Percentiles rank a stretch among this genome's conserved stretches.
These are phyloP conservation scores for Dufourea novaeangliae DNA, from an alignment of 1,140 invertebrate genomes.

Conservation along the genomic window DNA sequence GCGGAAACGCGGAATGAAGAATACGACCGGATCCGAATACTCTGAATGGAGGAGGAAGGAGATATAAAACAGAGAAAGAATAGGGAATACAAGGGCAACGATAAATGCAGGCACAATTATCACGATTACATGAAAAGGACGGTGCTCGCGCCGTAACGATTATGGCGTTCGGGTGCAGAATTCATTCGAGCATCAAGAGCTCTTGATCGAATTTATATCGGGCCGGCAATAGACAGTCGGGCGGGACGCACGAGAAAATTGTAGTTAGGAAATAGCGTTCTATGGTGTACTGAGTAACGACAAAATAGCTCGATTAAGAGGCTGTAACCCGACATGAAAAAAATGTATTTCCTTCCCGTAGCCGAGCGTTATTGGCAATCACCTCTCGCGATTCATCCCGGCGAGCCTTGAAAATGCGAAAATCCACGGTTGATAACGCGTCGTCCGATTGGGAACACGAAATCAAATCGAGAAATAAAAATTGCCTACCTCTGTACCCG, in stretches of 20 bases:
- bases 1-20: not conserved
- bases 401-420: conserved; percentile 3
- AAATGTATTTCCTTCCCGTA: conserved; percentile 2
- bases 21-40: not conserved
- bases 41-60: not conserved
- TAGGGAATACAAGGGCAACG: not conserved
- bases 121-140: not conserved
- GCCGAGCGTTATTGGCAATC: conserved; percentile 35
- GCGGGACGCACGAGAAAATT: conserved; percentile 15
- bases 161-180: not conserved
- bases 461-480: conserved; percentile 34
- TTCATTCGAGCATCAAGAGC: conserved; percentile 28
- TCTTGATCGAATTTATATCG: conserved; percentile 17
- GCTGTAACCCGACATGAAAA: conserved; percentile 1
- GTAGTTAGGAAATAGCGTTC: conserved; percentile 26
- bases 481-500: not conserved
- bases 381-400: not conserved
- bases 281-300: conserved; percentile 19
- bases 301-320: conserved; percentile 47
- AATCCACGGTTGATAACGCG: not conserved
- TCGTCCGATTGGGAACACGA: conserved; percentile 1
- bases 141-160: not conserved
- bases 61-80: not conserved
- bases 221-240: not conserved
- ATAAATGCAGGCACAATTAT: not conserved